Base-by-base conservation (phyloP, 2,797 vertebrate genomes). In the Sternarchorhynchus goeldii region DNA sequence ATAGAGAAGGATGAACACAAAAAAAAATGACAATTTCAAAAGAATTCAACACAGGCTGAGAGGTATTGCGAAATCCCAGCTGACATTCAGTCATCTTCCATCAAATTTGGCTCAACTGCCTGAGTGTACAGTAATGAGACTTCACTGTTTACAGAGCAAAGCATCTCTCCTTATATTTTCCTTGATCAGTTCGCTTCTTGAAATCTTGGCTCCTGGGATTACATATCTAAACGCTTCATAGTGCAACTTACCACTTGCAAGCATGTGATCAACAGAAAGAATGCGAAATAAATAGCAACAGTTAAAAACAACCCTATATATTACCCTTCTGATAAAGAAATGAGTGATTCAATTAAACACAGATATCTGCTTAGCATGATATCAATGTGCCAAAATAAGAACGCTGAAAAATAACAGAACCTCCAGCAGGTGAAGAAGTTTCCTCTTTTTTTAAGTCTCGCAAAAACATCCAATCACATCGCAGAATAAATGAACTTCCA, bases 211-310 rank as follows among this genome's bases (percentile, higher is more conserved):
- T 59, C 10, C 72, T 71, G 73, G 17, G 74, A 79, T 79, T 79
- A 82, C 75, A 79, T 29, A 58, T 34, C 5, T 59, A 67, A 69
- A 70, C 41, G 12, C 14, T 36, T 75, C 55, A 3, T 57, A 76
- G 70, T 83, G 81, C 76, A 88, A 86, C 86, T 76, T 84, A 76
- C 73, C 53, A 81, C 86, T 17, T 66, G 56, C 74, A 82, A 88
- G 76, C 82, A 84, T 76, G 53, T 82, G 76, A 77, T 85, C 65
- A 83, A 59, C 83, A 82, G 45, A 78, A 66, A 57, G 45, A 67
- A 17, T 29, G 12, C 74, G 25, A 72, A 73, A 78, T 71, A 83
- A 79, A 80, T 45, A 84, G 68, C 10, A 29, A 14, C 74, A 72
- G 4, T 83, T 66, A 64, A 83, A 25, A 85, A 86, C 87, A 85